A percentile compares a stretch with the other conserved stretches of the same genome.
Evolutionary conservation across 2,888 invertebrate species (phyloP).

Genomic region (Neria commutata): DNA sequence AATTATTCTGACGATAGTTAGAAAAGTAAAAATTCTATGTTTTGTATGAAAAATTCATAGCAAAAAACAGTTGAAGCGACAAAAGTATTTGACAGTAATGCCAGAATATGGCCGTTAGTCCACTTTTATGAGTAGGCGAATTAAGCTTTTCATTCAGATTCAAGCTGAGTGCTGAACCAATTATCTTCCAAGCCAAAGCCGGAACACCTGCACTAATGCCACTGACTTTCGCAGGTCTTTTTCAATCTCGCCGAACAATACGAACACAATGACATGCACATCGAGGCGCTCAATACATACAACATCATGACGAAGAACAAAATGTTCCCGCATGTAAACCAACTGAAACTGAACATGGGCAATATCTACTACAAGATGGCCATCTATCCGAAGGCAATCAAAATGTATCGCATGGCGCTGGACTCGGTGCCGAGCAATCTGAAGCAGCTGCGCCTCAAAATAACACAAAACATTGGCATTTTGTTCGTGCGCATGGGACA

Average conservation of each 20-base stretch:
- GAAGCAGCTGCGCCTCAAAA: slow-evolving; percentile 90
- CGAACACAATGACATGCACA: slow-evolving; percentile 90
- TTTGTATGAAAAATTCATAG: too few species aligned
- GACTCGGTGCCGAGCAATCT: slow-evolving; percentile 95
- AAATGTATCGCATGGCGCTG: slow-evolving; percentile 97
- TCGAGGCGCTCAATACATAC: slow-evolving; percentile 95
- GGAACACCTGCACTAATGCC: too few species aligned
- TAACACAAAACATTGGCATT: slow-evolving; percentile 94
- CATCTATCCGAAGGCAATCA: slow-evolving; percentile 91
- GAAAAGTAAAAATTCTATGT: too few species aligned
- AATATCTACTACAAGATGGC: slow-evolving; percentile 96
- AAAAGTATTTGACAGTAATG: too few species aligned
- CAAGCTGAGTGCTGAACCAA: too few species aligned
- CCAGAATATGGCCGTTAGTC: too few species aligned
- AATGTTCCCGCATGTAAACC: slow-evolving; percentile 90
- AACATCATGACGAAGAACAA: slow-evolving; percentile 92
- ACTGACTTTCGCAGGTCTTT: too few species aligned
- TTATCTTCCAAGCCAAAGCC: too few species aligned
- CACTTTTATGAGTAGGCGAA: too few species aligned
- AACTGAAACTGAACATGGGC: slow-evolving; percentile 96
- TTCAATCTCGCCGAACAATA: slow-evolving; percentile 97
- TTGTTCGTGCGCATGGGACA: slow-evolving; percentile 95
- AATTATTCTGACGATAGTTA: too few species aligned
- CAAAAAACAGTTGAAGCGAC: too few species aligned
- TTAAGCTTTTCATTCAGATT: neutral